Conservation (phyloP, 1,140 invertebrate species). For the Adoxophyes honmai region DNA sequence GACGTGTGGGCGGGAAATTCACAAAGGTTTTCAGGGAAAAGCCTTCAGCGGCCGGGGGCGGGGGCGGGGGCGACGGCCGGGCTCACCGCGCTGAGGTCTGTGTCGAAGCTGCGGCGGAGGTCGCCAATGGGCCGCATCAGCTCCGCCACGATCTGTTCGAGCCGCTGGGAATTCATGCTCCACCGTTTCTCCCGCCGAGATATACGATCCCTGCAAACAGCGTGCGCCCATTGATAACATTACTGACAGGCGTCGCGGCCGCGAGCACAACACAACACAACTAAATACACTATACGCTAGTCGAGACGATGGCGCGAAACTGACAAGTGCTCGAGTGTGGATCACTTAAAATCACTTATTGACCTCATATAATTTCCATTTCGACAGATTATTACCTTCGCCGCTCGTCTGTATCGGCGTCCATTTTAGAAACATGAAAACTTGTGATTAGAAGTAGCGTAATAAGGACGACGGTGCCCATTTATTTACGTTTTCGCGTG, state of each 20-base stretch:
- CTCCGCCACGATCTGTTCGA: constrained; percentile 70
- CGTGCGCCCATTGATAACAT: constrained; percentile 61
- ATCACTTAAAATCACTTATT: neutral
- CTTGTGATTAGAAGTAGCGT: constrained; percentile 62
- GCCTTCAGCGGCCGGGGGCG: neutral
- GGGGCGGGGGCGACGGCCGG: neutral
- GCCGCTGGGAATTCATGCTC: constrained; percentile 69
- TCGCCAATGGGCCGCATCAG: constrained; percentile 71
- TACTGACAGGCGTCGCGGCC: constrained; percentile 47
- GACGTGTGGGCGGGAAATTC: neutral
- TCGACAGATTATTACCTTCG: constrained; percentile 43
- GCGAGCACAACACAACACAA: constrained; percentile 39
- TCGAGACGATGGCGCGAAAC: constrained; percentile 61
- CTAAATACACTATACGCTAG: constrained; percentile 24
- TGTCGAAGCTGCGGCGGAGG: constrained; percentile 66
- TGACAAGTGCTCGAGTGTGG: constrained; percentile 23
- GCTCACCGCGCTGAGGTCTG: constrained; percentile 65
- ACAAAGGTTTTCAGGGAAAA: constrained; percentile 4
- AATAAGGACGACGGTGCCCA: constrained; percentile 67
- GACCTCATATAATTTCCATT: neutral
- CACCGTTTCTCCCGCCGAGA: constrained; percentile 59
- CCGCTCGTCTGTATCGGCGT: constrained; percentile 48
- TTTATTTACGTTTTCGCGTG: constrained; percentile 70
- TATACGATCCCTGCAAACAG: constrained; percentile 53
- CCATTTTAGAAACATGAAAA: constrained; percentile 72